These are phyloP conservation scores for Ophion ventricosus DNA, from an alignment of 2,888 invertebrate species.

Conservation along the genomic window DNA sequence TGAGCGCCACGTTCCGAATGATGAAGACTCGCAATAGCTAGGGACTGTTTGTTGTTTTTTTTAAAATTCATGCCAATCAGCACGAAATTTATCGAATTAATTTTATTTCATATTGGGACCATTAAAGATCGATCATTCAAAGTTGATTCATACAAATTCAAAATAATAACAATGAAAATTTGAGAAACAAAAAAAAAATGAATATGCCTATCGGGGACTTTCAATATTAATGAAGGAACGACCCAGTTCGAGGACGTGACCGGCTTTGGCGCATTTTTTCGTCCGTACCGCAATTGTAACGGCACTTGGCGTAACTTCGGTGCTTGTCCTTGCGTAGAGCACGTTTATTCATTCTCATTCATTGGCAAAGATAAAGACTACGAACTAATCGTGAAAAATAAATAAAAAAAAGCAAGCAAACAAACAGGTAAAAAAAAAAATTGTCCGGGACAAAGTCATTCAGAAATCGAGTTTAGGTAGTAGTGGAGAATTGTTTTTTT, in stretches of 20 bases:
- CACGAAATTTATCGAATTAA: not conserved
- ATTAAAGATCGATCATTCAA: not conserved
- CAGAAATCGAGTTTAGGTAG: slow-evolving; percentile 9
- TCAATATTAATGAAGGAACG: slow-evolving; percentile 4
- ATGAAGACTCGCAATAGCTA: too few relatives aligned
- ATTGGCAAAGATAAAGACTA: slow-evolving; percentile 5
- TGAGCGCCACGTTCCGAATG: not conserved
- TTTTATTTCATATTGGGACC: not conserved
- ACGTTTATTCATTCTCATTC: slow-evolving; percentile 35
- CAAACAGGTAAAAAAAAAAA: not conserved
- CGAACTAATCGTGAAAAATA: too few relatives aligned
- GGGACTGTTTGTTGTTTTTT: too few relatives aligned
- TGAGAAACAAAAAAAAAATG: not conserved
- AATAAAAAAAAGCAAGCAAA: not conserved
- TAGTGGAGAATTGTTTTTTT: not conserved
- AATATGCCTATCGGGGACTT: not conserved
- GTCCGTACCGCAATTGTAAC: not conserved
- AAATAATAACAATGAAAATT: not conserved
- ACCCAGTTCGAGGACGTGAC: slow-evolving; percentile 35
- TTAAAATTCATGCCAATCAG: too few relatives aligned
- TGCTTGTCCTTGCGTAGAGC: slow-evolving; percentile 29
- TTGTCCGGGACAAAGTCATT: slow-evolving; percentile 11
- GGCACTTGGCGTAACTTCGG: slow-evolving; percentile 9
- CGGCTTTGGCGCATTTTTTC: slow-evolving; percentile 47
- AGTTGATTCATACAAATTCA: not conserved